phyloP scores from a whole-genome alignment of 2,113 vertebrate species.

The Eolophus roseicapilla region DNA sequence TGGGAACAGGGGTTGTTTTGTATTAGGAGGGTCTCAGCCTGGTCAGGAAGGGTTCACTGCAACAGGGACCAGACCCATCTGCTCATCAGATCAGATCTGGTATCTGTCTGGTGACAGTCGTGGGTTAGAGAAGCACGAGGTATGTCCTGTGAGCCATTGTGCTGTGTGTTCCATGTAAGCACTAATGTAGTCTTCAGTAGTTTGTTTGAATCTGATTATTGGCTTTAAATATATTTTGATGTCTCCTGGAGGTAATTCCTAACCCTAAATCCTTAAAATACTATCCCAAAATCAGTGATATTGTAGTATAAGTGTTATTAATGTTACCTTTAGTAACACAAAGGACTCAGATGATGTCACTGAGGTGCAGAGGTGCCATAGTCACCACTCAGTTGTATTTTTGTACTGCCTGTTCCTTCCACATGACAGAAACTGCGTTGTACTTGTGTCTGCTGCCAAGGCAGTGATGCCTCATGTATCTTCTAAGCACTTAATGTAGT shows the following conservation, averaged over 20 bases:
- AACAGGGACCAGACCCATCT: neutral
- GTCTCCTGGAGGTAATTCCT: neutral
- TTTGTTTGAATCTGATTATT: neutral
- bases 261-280: neutral
- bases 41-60: neutral
- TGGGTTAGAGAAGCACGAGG: neutral
- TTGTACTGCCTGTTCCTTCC: neutral
- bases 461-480: neutral
- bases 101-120: neutral
- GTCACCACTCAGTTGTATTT: neutral
- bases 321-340: neutral
- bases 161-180: neutral
- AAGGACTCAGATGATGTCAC: neutral
- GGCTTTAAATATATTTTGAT: neutral
- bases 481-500: neutral
- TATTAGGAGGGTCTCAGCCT: neutral
- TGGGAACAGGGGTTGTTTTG: neutral
- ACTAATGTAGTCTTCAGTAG: neutral
- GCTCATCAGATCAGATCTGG: neutral
- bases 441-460: neutral
- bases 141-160: fast-evolving
- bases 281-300: neutral
- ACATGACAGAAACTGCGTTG: neutral
- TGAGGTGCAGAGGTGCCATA: neutral
- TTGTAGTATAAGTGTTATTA: neutral